Base-by-base conservation (phyloP, 1,140 invertebrate genomes). In the Conopomorpha cramerella region DNA sequence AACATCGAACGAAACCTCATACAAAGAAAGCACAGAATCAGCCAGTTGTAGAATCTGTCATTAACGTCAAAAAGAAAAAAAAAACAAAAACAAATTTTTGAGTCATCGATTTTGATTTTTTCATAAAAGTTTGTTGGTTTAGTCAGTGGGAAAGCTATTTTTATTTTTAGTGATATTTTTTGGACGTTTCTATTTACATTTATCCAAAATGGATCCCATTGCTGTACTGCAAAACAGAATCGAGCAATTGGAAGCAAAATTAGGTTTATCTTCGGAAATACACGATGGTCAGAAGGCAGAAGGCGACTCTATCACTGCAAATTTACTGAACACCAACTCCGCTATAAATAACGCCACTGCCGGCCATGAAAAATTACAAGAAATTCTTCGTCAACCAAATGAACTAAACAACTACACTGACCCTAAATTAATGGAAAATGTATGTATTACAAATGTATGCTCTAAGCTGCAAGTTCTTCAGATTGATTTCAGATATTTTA, bases 321-420 rank as follows among this genome's bases (percentile, higher is more conserved):
- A 77, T 39, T 35, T 78, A n/a, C 25, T 78, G 8, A 71, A 62
- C 36, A 44, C 67, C n/a, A 58, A 64, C 10, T 67, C 74, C 44
- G 50, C 59, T 16, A 66, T 78, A 14, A 68, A 46, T 31, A 78
- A 70, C 49, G 64, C 67, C 0, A 71, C 61, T n/a, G 57, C 67
- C 1, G 71, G 67, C 4, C 63, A 70, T 16, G 73, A 78, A 34
- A 78, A 77, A 26, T 51, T 77, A 7, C 27, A 54, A 0, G 62
- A 74, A 38, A 58, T 65, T 15, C 68, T 65, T 46, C 61, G 59
- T 17, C 60, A 64, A 42, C 63, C 73, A 13, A 59, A 51, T 10
- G 77, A 79, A 51, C 44, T 79, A n/a, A 79, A 79, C 39, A 74
- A 72, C 36, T 79, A 79, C 38, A 63, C 68, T 34, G 77, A 79